phyloP scores from a whole-genome alignment of 2,888 invertebrate species.

The Tenodera sinensis region DNA sequence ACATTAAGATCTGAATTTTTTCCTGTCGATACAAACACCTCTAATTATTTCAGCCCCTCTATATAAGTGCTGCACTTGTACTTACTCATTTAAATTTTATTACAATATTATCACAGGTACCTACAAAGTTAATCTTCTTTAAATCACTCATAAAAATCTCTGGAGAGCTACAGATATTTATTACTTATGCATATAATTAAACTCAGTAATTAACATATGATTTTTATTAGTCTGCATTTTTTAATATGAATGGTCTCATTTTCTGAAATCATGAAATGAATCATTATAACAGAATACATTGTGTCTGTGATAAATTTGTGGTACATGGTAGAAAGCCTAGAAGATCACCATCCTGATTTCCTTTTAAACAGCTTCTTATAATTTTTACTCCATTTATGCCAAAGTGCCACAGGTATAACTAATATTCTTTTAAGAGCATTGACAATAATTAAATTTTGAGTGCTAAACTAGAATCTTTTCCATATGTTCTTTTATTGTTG shows the following conservation, averaged over 20 bases:
- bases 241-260: background rate
- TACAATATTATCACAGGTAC: conserved; percentile 30
- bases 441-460: too few relatives aligned
- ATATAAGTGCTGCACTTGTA: background rate
- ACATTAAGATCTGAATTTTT: background rate
- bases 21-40: background rate
- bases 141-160: background rate
- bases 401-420: background rate
- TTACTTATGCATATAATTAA: background rate
- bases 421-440: too few relatives aligned
- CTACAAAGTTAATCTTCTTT: conserved; percentile 14
- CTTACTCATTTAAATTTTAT: conserved; percentile 17
- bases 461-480: too few relatives aligned
- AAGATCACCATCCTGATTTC: background rate
- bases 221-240: background rate
- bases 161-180: background rate
- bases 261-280: background rate
- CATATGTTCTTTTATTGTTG: background rate
- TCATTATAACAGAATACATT: background rate
- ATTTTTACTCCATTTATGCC: background rate
- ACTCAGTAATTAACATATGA: background rate
- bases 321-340: too few relatives aligned
- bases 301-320: too few relatives aligned
- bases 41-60: background rate
- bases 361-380: background rate